Evolutionary conservation across 2,113 vertebrate species (phyloP), one percentile per base, ranked within the genome.

Genomic region (Cynocephalus volans): DNA sequence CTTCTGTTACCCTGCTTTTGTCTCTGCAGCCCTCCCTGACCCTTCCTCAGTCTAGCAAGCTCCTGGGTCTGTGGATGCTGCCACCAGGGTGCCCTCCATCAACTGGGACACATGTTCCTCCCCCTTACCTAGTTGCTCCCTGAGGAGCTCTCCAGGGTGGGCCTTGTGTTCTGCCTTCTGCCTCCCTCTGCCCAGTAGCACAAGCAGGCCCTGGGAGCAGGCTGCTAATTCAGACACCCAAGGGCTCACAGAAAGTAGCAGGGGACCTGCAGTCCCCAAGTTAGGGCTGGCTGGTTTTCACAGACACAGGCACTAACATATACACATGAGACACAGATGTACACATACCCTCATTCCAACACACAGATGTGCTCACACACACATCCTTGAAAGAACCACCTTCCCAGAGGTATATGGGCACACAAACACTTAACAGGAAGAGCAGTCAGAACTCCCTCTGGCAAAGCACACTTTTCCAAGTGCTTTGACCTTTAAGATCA

Each of bases 281-380:
- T 41, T 56, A 83, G 50, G 28, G 54, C 56, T 77, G 83, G 36
- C 81, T 85, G 60, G 31, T 81, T 88, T 83, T 90, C 86, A 83
- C 26, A 56, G 65, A 79, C 72, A 54, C 36, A 48, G 45, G 52
- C 19, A 4, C 52, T 81, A 58, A 88, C 33, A 15, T 19, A 10
- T 2, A 5, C 19, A 64, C 45, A 13, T 19, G 58, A 50, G 19
- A 65, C 12, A 50, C 12, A 86, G 41, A 60, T 41, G 8, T 8
- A 41, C 75, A 73, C 23, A 72, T 54, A 45, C 26, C 36, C 67
- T 21, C 72, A 41, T 82, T 82, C 36, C 80, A 64, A 67, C 84
- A 77, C 90, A 60, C 33, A 76, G 62, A n/a, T n/a, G 23, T 60
- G 1, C 70, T 14, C 13, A 31, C 54, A 64, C 23, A 64, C 45